Conservation (phyloP, 2,113 vertebrate genomes). For the Azemiops feae region DNA sequence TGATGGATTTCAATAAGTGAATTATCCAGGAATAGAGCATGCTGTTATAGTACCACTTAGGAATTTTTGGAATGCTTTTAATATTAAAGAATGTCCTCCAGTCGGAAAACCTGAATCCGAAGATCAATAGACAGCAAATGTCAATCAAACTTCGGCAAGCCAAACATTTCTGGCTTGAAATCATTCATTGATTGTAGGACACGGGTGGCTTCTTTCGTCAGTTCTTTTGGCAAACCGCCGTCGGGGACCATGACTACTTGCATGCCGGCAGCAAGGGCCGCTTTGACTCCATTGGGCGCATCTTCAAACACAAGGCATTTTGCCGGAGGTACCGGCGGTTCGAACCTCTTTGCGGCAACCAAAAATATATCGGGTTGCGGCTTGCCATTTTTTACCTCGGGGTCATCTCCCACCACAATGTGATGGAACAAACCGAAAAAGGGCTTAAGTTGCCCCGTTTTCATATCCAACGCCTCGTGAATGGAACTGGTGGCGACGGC, state of each 20-base stretch:
- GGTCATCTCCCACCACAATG: slow-evolving; percentile 85
- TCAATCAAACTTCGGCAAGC: slow-evolving; percentile 79
- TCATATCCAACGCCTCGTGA: slow-evolving; percentile 69
- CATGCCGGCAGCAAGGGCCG: slow-evolving; percentile 82
- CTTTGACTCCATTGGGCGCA: slow-evolving; percentile 83
- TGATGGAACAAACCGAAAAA: slow-evolving; percentile 84
- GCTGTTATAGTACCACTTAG: background rate
- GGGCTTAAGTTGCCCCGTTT: slow-evolving; percentile 75
- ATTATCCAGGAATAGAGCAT: background rate
- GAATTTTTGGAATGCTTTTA: background rate
- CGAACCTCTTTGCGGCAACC: slow-evolving; percentile 81
- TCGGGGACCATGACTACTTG: slow-evolving; percentile 93
- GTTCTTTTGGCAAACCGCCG: slow-evolving; percentile 68
- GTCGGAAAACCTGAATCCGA: background rate
- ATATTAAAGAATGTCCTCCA: background rate
- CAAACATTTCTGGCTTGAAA: slow-evolving; percentile 83
- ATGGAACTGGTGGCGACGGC: slow-evolving; percentile 86
- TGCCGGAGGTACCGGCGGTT: slow-evolving; percentile 66
- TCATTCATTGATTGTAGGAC: slow-evolving; percentile 80
- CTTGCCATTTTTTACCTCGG: slow-evolving; percentile 78
- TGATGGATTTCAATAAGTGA: background rate
- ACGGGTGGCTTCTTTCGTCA: slow-evolving; percentile 77
- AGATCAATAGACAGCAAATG: background rate
- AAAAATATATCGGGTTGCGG: slow-evolving; percentile 86
- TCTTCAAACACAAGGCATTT: slow-evolving; percentile 95